A percentile compares a stretch with the other conserved stretches of the same genome.
phyloP scores from a whole-genome alignment of 2,797 vertebrate species.

The Muscicapa comitata region DNA sequence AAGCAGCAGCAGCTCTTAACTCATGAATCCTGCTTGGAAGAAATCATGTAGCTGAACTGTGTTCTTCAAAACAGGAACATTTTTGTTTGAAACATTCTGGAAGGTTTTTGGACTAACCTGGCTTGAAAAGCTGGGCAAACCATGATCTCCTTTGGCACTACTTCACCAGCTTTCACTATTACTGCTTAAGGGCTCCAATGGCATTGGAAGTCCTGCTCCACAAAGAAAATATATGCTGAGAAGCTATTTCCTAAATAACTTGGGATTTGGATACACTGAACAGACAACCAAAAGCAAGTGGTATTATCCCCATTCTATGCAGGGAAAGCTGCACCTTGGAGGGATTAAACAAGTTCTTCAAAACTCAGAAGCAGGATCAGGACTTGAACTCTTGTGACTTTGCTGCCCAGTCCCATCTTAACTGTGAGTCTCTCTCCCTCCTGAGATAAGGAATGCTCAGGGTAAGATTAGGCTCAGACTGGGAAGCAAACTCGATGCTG shows the following conservation, averaged over 20 bases:
- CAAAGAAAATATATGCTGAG: background rate
- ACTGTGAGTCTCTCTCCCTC: background rate
- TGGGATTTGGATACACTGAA: background rate
- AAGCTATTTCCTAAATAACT: background rate
- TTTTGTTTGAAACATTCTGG: background rate
- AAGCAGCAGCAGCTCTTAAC: background rate
- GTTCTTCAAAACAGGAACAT: background rate
- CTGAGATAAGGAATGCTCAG: constrained; percentile 12
- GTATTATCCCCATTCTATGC: background rate
- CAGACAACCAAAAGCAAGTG: background rate
- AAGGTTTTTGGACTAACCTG: background rate
- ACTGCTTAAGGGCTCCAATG: background rate
- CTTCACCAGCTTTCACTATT: background rate
- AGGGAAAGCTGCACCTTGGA: background rate
- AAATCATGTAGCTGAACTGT: background rate
- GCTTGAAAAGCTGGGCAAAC: background rate
- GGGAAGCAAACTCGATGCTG: background rate
- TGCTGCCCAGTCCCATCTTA: background rate
- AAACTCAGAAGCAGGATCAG: background rate
- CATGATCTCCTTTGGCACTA: background rate
- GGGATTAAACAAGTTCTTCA: background rate
- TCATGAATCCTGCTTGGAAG: background rate
- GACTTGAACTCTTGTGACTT: background rate
- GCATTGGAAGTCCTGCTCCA: background rate
- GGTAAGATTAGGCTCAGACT: constrained; percentile 44